Evolutionary conservation across 2,797 vertebrate genomes (phyloP).

Genomic region (Carapus acus): DNA sequence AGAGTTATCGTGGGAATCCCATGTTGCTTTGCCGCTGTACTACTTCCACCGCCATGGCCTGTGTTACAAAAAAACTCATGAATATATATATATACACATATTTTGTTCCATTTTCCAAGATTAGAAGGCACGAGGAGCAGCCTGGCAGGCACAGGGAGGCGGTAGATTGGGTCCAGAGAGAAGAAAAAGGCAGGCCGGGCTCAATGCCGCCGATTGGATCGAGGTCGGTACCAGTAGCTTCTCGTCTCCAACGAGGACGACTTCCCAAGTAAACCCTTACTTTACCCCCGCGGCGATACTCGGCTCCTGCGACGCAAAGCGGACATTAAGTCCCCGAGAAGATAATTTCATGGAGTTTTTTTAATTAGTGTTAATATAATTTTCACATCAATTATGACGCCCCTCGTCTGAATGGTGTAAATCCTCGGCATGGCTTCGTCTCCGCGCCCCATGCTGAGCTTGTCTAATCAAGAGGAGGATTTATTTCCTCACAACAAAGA

Average conservation of each 20-base stretch:
- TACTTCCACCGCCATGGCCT: not conserved
- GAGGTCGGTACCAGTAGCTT: no score
- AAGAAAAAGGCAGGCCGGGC: no score
- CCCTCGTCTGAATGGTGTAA: constrained; percentile 28
- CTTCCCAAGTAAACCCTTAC: no score
- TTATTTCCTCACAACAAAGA: constrained; percentile 48
- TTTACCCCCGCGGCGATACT: no score
- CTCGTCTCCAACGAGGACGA: no score
- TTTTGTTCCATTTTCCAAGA: not conserved
- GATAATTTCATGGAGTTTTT: constrained; percentile 12
- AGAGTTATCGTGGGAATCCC: not conserved
- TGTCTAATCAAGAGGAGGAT: constrained; percentile 45
- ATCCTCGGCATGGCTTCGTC: constrained; percentile 22
- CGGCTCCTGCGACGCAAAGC: constrained; percentile 7
- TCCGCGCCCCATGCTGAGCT: constrained; percentile 30
- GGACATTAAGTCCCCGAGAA: constrained; percentile 7
- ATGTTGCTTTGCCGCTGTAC: not conserved
- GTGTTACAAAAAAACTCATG: no score
- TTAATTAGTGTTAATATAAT: constrained; percentile 30
- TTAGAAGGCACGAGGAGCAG: not conserved
- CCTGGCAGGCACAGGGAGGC: not conserved
- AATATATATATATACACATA: no score
- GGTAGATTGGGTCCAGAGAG: no score
- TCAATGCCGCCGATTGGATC: no score
- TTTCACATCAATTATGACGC: constrained; percentile 34